Percentiles rank a stretch among this genome's conserved stretches.
Conservation (phyloP, 2,113 vertebrate genomes). For the Trematocara stigmaticum region DNA sequence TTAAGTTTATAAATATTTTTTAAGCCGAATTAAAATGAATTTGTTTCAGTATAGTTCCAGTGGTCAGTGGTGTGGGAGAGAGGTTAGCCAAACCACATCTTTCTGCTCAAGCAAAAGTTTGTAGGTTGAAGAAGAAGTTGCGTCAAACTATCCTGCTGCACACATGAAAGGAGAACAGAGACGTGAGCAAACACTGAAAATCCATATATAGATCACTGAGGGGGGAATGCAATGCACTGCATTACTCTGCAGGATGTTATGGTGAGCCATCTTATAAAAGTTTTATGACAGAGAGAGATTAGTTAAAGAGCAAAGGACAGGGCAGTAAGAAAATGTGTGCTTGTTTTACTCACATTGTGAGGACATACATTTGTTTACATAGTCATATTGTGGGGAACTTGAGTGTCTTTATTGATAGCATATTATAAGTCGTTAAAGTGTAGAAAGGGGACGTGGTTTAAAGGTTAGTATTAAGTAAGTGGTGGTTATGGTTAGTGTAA, state of each 20-base stretch:
- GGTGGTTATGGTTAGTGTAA: neutral
- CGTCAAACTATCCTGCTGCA: neutral
- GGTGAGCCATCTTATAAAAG: conserved; percentile 24
- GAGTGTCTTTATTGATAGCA: neutral
- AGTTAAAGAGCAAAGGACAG: neutral
- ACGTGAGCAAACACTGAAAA: neutral
- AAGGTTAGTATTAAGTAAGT: neutral
- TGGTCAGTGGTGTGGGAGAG: neutral
- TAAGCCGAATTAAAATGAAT: neutral
- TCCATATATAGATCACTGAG: conserved; percentile 25
- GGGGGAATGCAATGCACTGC: neutral
- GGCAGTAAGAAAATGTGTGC: neutral
- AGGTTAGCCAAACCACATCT: neutral
- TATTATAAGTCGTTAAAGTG: neutral
- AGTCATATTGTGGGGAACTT: neutral
- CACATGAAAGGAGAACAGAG: neutral
- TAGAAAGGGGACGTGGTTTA: neutral
- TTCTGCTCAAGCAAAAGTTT: neutral
- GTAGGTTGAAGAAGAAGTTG: neutral
- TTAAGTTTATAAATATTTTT: neutral
- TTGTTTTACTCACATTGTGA: neutral
- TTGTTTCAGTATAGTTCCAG: neutral
- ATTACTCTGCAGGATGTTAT: conserved; percentile 11
- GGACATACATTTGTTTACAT: neutral
- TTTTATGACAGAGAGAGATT: conserved; percentile 8